A percentile compares a stretch with the other conserved stretches of the same genome.
phyloP scores from a whole-genome alignment of 2,888 invertebrate genomes.

The Rhogogaster chlorosoma region DNA sequence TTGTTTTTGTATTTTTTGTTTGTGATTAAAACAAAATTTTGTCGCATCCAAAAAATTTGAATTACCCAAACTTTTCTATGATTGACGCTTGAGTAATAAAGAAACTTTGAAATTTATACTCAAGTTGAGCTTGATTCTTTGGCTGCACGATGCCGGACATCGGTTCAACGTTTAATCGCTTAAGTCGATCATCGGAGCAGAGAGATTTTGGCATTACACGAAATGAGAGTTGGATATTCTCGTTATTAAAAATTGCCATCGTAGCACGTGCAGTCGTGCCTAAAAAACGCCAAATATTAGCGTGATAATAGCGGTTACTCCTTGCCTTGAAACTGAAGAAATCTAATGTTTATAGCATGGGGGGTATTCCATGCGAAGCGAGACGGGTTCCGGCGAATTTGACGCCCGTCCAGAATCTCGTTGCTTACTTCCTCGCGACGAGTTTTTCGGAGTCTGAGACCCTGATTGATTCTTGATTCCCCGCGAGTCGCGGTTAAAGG shows the following conservation, averaged over 20 bases:
- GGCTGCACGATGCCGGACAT: constrained; percentile 79
- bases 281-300: constrained; percentile 48
- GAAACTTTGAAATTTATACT: constrained; percentile 75
- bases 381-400: no score
- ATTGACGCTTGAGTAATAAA: neutral
- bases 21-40: no score
- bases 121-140: constrained; percentile 78
- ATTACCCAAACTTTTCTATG: neutral
- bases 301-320: no score
- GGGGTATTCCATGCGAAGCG: no score
- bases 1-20: no score
- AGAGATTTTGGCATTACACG: constrained; percentile 80
- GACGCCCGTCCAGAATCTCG: no score
- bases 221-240: constrained; percentile 79
- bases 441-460: no score
- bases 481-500: no score
- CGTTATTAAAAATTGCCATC: constrained; percentile 80
- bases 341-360: no score
- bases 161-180: constrained; percentile 79
- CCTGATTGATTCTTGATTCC: no score
- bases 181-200: constrained; percentile 80
- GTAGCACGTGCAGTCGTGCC: constrained; percentile 76
- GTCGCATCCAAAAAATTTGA: no score
- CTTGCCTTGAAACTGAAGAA: neutral
- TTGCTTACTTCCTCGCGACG: no score